Evolutionary conservation across 2,797 vertebrate species (phyloP).

Genomic region (Ceryle rudis): DNA sequence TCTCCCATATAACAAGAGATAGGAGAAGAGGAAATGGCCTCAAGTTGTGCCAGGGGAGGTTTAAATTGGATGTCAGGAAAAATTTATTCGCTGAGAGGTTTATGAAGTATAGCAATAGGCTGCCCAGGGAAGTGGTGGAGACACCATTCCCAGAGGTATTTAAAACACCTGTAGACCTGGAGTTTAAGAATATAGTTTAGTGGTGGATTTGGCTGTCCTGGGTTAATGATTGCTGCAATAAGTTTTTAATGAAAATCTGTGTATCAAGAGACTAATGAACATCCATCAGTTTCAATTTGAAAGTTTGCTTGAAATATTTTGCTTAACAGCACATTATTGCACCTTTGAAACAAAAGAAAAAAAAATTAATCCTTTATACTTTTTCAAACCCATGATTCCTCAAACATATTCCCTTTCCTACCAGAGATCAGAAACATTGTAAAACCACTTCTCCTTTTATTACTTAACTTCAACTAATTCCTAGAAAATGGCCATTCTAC

Average conservation of each 20-base stretch:
- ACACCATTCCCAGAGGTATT: neutral
- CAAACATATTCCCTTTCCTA: neutral
- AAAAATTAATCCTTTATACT: neutral
- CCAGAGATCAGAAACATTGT: neutral
- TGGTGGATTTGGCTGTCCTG: rapidly evolving
- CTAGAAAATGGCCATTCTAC: neutral
- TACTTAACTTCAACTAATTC: neutral
- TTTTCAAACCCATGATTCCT: neutral
- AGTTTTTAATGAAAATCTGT: neutral
- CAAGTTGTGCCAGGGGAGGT: too few species aligned
- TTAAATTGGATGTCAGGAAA: too few species aligned
- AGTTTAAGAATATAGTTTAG: neutral
- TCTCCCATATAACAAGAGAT: too few species aligned
- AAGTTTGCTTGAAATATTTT: neutral
- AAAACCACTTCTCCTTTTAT: neutral
- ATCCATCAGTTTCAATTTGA: neutral
- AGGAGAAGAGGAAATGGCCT: too few species aligned
- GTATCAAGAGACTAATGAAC: neutral
- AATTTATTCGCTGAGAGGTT: too few species aligned
- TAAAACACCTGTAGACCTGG: rapidly evolving
- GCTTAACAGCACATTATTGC: neutral
- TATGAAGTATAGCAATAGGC: too few species aligned
- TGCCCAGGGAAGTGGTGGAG: neutral
- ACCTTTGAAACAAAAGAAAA: neutral
- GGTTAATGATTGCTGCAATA: neutral